Base-by-base conservation (phyloP, 2,113 vertebrate species). In the Isichthys henryi region DNA sequence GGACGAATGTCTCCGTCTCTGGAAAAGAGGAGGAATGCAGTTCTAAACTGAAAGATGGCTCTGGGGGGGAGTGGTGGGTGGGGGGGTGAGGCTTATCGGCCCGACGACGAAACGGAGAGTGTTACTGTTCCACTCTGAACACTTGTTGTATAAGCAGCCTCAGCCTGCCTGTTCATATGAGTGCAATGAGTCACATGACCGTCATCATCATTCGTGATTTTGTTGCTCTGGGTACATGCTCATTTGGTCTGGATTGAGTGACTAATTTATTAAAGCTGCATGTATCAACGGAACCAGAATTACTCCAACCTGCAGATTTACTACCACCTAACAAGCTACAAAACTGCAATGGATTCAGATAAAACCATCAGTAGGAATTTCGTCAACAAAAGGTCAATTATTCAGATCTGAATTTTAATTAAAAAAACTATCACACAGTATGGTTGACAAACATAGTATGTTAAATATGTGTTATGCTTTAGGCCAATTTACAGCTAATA, bases 1-100 rank as follows among this genome's bases (percentile, higher is more conserved):
- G 96, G 93, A 97, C 92, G 89, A 96, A 91, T 48, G 96, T 91
- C 92, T 98, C 97, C 21, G 96, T 94, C 95, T 97, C 97, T 99
- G 91, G 92, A 94, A 85, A 77, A 95, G 93, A 94, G 90, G 94
- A 95, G 93, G 95, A 88, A 92, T 90, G 6, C 27, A 66, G 21
- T 27, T 10, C 53, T 31, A 8, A 82, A 82, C 70, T 15, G 31
- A 19, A 53, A 31, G 13, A 87, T 2, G 52, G 3, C 23, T 9
- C 23, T 23, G 1, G 7, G 58, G 53, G 8, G n/a, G n/a, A n/a
- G n/a, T n/a, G n/a, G n/a, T n/a, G n/a, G n/a, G n/a, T n/a, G n/a
- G n/a, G 23, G n/a, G 8, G 58, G 9, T 27, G n/a, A 27, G 9
- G n/a, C n/a, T 66, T 27, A 66, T 27, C 8, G n/a, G 58, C 58